Evolutionary conservation across 2,888 invertebrate species (phyloP).

Genomic region (Germaria angustata): DNA sequence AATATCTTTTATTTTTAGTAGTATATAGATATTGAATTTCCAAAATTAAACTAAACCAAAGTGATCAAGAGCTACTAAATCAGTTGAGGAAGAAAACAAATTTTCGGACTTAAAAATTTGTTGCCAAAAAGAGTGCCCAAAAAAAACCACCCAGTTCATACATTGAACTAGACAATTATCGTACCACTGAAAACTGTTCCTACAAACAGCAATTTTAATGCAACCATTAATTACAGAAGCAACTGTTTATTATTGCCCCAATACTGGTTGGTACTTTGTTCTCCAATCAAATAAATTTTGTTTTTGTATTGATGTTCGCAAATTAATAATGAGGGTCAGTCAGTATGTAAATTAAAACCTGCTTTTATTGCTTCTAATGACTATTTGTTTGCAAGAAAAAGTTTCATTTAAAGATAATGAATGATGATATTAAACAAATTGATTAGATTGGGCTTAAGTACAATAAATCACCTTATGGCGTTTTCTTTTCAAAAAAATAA

Average conservation of each 20-base stretch:
- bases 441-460: background rate
- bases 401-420: background rate
- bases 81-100: too few relatives aligned
- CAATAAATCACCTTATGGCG: background rate
- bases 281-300: slow-evolving; percentile 7
- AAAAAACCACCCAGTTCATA: too few relatives aligned
- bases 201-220: slow-evolving; percentile 35
- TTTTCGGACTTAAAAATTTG: too few relatives aligned
- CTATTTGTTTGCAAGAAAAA: background rate
- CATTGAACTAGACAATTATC: too few relatives aligned
- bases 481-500: too few relatives aligned
- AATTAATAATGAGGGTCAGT: background rate
- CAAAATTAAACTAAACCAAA: too few relatives aligned
- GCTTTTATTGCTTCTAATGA: background rate
- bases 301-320: slow-evolving; percentile 20
- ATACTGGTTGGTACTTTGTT: background rate
- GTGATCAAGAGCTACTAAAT: too few relatives aligned
- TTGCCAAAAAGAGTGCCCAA: too few relatives aligned
- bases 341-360: background rate
- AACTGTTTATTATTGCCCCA: slow-evolving; percentile 17
- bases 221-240: slow-evolving; percentile 46
- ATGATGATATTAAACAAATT: background rate
- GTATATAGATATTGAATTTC: too few relatives aligned
- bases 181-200: slow-evolving; percentile 7
- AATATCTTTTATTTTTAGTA: too few relatives aligned